phyloP scores from a whole-genome alignment of 1,140 invertebrate genomes.

The Papilio glaucus region DNA sequence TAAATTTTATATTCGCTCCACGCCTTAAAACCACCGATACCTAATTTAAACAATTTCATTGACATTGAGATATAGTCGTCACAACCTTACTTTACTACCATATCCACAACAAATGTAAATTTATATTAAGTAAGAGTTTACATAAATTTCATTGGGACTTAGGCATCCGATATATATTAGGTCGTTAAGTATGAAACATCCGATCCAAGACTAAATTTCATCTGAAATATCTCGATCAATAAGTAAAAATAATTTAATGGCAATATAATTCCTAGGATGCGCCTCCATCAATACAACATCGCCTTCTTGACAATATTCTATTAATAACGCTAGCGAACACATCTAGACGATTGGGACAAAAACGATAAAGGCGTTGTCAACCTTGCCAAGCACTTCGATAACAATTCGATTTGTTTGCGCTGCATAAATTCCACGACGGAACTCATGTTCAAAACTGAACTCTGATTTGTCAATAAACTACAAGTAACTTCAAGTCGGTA shows the following conservation, averaged over 20 bases:
- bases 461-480: no score
- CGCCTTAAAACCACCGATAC: slow-evolving; percentile 15
- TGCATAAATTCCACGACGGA: no score
- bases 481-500: no score
- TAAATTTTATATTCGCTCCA: slow-evolving; percentile 23
- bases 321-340: no score
- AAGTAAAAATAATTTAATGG: no score
- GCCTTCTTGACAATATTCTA: not conserved
- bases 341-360: no score
- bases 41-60: slow-evolving; percentile 27
- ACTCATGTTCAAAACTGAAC: no score
- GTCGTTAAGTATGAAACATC: not conserved
- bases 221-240: no score
- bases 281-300: not conserved
- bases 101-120: slow-evolving; percentile 15
- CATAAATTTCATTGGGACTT: not conserved
- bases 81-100: slow-evolving; percentile 34
- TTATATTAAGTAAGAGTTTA: slow-evolving; percentile 13
- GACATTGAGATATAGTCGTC: slow-evolving; percentile 34
- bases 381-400: no score
- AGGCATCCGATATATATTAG: not conserved
- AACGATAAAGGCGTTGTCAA: no score
- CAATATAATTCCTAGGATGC: no score
- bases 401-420: no score
- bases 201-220: not conserved